Evolutionary conservation across 2,888 invertebrate genomes (phyloP), one percentile per base, ranked within the genome.

Genomic region (Salpingus planirostris): DNA sequence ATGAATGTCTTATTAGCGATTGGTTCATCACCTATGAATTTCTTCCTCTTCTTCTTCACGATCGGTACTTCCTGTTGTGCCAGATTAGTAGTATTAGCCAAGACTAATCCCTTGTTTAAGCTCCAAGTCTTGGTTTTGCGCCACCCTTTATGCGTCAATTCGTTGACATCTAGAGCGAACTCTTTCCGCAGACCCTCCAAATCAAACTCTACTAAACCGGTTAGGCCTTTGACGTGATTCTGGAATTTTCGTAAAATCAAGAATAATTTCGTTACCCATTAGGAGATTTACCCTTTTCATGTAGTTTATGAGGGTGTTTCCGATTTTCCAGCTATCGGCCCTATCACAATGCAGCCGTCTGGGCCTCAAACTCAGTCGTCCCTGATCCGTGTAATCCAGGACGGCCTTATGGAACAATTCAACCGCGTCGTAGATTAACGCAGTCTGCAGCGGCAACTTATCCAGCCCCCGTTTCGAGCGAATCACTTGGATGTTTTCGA

Each of bases 391-490:
- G 6, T 86, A 60, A 51, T 80, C 79, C 47, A 78, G 75, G 32
- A 91, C 67, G 24, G 85, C 87, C 52, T 78, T 71, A n/a, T 84
- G 80, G 60, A 90, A 84, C 44, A 92, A 65, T 43, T 75, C 72
- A 8, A 92, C 83, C 1, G 89, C 82, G 59, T 95, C 93, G 55
- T 86, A 82, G 45, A 89, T 72, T 39, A 93, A 67, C 3, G 89
- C 91, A 38, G 86, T 76, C 56, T 82, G 79, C 4, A 84, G 72
- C 67, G 73, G 68, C n/a, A 79, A 35, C n/a, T n/a, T n/a, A n/a
- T n/a, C n/a, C n/a, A n/a, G n/a, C n/a, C 23, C 21, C 18, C 27
- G 13, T 21, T 28, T 11, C 10, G 14, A 13, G 5, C 29, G 15
- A 13, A 35, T 31, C 31, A 24, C 13, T 33, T 29, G 15, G 11